Percentiles rank a stretch among this genome's conserved stretches.
These are phyloP conservation scores for Sitodiplosis mosellana DNA, from an alignment of 1,140 invertebrate genomes.

Conservation along the genomic window DNA sequence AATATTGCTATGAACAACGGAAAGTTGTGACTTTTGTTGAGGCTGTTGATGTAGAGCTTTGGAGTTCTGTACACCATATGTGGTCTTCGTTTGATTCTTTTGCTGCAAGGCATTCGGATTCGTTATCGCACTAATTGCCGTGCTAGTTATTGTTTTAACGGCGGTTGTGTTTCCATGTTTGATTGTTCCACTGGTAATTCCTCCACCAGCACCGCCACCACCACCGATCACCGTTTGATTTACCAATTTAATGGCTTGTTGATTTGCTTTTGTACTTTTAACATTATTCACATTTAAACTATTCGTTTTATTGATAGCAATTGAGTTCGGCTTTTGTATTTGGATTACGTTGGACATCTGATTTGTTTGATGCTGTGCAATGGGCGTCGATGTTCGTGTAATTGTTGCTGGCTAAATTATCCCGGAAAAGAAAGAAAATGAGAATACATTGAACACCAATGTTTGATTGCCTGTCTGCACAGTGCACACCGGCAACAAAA, in stretches of 20 bases:
- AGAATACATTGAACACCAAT: too few relatives aligned
- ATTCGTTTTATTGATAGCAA: too few relatives aligned
- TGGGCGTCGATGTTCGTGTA: neutral
- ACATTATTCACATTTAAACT: neutral
- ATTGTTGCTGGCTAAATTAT: neutral
- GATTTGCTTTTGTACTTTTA: constrained; percentile 8
- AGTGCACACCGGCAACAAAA: constrained; percentile 1
- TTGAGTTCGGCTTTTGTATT: too few relatives aligned
- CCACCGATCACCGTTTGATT: constrained; percentile 2
- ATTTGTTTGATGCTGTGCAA: neutral
- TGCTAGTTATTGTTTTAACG: too few relatives aligned
- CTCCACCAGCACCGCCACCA: constrained; percentile 8
- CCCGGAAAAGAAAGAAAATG: too few relatives aligned
- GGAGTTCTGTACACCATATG: constrained; percentile 7
- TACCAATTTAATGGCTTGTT: neutral
- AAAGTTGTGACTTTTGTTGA: constrained; percentile 7
- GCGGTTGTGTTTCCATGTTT: constrained; percentile 21
- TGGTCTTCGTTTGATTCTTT: too few relatives aligned
- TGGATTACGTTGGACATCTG: neutral
- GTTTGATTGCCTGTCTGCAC: neutral
- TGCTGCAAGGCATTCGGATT: too few relatives aligned
- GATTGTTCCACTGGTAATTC: constrained; percentile 17
- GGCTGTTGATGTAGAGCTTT: constrained; percentile 3
- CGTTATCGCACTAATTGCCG: too few relatives aligned
- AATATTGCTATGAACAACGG: constrained; percentile 7